Evolutionary conservation across 2,113 vertebrate species (phyloP).

Genomic region (Ctenodactylus gundi): DNA sequence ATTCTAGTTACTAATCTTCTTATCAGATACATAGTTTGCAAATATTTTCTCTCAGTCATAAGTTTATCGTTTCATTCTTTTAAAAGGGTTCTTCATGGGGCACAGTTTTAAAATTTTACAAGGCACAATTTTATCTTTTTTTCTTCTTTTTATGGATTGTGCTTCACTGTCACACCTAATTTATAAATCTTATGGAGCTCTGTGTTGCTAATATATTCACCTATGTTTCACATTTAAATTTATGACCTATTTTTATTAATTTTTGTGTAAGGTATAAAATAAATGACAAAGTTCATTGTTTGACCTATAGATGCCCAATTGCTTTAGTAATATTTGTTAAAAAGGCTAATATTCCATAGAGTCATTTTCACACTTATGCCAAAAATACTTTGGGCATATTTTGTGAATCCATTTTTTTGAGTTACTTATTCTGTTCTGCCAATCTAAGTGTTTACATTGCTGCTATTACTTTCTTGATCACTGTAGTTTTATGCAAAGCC

Average conservation of each 20-base stretch:
- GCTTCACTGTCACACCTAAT: not conserved
- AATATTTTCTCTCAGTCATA: slow-evolving; percentile 7
- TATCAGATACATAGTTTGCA: not conserved
- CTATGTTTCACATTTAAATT: slow-evolving; percentile 6
- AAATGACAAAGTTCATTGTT: not conserved
- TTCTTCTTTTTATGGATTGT: not conserved
- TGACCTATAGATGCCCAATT: not conserved
- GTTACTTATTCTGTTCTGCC: not conserved
- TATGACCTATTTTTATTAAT: not conserved
- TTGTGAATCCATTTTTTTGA: not conserved
- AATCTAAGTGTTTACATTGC: not conserved
- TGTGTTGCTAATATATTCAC: not conserved
- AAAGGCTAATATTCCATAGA: not conserved
- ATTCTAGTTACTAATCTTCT: too few species aligned
- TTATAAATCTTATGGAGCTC: not conserved
- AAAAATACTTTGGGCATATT: slow-evolving; percentile 1
- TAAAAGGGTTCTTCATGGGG: not conserved
- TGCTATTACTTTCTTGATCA: not conserved
- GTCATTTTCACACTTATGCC: not conserved
- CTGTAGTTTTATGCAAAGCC: not conserved
- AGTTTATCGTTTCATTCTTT: not conserved
- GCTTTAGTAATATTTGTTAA: not conserved
- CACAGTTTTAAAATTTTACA: slow-evolving; percentile 16
- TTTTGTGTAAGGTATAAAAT: not conserved
- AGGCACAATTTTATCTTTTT: not conserved